Percentiles rank a stretch among this genome's conserved stretches.
These are phyloP conservation scores for Sus cebifrons DNA, from an alignment of 2,797 vertebrate genomes.

Conservation along the genomic window DNA sequence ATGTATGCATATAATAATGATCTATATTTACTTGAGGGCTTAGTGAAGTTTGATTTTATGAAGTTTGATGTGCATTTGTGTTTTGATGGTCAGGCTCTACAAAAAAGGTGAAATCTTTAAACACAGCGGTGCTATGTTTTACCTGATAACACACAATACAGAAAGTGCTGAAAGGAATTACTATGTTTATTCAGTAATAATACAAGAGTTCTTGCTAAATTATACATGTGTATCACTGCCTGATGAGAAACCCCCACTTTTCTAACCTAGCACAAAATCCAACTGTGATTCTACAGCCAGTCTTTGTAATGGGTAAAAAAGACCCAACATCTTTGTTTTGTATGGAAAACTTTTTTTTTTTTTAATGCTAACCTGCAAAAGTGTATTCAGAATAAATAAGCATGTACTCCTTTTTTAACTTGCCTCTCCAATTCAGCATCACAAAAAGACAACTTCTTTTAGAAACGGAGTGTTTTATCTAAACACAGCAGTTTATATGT, in stretches of 20 bases:
- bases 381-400: slow-evolving; percentile 85
- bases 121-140: slow-evolving; percentile 87
- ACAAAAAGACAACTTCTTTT: slow-evolving; percentile 76
- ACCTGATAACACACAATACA: slow-evolving; percentile 82
- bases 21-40: slow-evolving; percentile 78
- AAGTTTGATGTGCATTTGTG: slow-evolving; percentile 83
- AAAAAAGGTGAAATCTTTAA: slow-evolving; percentile 86
- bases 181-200: slow-evolving; percentile 73
- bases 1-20: not conserved
- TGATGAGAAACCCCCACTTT: slow-evolving; percentile 83
- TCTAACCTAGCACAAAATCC: slow-evolving; percentile 86
- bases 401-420: slow-evolving; percentile 80
- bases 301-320: slow-evolving; percentile 87
- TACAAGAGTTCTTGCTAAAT: slow-evolving; percentile 82
- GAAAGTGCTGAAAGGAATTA: slow-evolving; percentile 81
- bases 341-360: slow-evolving; percentile 86
- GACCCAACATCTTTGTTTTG: slow-evolving; percentile 86
- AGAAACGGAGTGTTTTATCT: slow-evolving; percentile 76
- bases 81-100: slow-evolving; percentile 84
- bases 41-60: slow-evolving; percentile 83
- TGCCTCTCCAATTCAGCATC: slow-evolving; percentile 74
- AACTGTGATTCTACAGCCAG: slow-evolving; percentile 85
- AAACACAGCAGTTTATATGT: slow-evolving; percentile 17
- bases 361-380: slow-evolving; percentile 79
- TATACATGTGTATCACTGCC: slow-evolving; percentile 85